phyloP scores from a whole-genome alignment of 2,113 vertebrate species.

The Ceuthmochares aereus region DNA sequence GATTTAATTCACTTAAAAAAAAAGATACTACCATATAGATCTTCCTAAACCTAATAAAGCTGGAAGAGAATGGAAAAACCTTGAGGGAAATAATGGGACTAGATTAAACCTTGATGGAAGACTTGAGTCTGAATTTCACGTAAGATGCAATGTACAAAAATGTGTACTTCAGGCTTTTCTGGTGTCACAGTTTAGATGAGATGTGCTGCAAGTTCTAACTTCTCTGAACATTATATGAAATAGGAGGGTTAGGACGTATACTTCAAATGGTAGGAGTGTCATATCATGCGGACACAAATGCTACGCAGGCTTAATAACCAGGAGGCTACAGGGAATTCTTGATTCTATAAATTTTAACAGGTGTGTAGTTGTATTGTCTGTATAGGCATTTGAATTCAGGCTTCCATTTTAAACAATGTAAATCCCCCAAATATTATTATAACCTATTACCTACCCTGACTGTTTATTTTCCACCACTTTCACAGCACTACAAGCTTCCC shows the following conservation, averaged over 20 bases:
- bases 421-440: conserved; percentile 1
- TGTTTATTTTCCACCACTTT: conserved; percentile 4
- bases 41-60: conserved; percentile 16
- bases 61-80: not conserved
- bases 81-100: conserved; percentile 28
- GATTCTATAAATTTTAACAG: conserved; percentile 8
- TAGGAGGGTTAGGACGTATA: not conserved
- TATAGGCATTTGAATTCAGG: not conserved
- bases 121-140: not conserved
- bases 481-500: not conserved
- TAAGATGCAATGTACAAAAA: not conserved
- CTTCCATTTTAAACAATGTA: not conserved
- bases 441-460: not conserved
- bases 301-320: not conserved
- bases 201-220: not conserved
- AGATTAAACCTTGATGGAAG: conserved; percentile 26
- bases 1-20: not conserved
- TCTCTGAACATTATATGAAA: not conserved
- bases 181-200: not conserved
- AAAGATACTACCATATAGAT: not conserved
- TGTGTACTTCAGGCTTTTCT: not conserved
- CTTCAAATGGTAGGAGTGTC: not conserved
- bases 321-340: not conserved
- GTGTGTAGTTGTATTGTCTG: not conserved
- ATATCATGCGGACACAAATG: not conserved